Conservation (phyloP, 2,888 invertebrate species). For the Fragum whitleyi region DNA sequence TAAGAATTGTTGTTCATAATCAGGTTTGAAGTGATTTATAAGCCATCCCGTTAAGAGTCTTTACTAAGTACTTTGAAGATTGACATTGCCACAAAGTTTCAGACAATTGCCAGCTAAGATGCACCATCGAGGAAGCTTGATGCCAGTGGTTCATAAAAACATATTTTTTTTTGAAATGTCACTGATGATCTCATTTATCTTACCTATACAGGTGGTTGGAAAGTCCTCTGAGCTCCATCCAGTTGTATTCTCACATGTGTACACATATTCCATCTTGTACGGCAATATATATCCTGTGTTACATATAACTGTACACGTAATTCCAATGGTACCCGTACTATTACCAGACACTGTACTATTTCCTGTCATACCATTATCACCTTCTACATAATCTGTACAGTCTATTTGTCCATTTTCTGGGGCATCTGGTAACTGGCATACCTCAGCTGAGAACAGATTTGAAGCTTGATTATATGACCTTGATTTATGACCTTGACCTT, state of each 20-base stretch:
- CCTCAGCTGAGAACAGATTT: background rate
- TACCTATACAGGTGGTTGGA: slow-evolving; percentile 26
- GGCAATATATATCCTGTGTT: slow-evolving; percentile 50
- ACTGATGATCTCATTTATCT: background rate
- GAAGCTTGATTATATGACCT: too few relatives aligned
- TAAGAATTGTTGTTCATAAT: too few relatives aligned
- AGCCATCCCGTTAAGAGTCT: too few relatives aligned
- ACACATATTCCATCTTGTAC: slow-evolving; percentile 36
- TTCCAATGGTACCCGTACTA: slow-evolving; percentile 25
- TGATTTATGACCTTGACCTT: too few relatives aligned
- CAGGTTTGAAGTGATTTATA: too few relatives aligned
- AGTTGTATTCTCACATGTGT: slow-evolving; percentile 47
- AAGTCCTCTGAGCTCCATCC: slow-evolving; percentile 43
- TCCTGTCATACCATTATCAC: slow-evolving; percentile 13
- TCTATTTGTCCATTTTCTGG: slow-evolving; percentile 37
- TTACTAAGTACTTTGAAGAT: too few relatives aligned
- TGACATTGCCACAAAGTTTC: too few relatives aligned
- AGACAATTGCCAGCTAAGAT: too few relatives aligned
- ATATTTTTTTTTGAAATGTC: too few relatives aligned
- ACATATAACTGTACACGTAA: slow-evolving; percentile 45
- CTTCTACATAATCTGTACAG: slow-evolving; percentile 22
- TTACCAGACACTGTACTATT: slow-evolving; percentile 28
- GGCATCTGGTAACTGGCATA: slow-evolving; percentile 18
- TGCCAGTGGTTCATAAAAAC: too few relatives aligned
- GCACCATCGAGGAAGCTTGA: too few relatives aligned